Evolutionary conservation across 2,888 invertebrate genomes (phyloP).

Genomic region (Proisotoma minuta): DNA sequence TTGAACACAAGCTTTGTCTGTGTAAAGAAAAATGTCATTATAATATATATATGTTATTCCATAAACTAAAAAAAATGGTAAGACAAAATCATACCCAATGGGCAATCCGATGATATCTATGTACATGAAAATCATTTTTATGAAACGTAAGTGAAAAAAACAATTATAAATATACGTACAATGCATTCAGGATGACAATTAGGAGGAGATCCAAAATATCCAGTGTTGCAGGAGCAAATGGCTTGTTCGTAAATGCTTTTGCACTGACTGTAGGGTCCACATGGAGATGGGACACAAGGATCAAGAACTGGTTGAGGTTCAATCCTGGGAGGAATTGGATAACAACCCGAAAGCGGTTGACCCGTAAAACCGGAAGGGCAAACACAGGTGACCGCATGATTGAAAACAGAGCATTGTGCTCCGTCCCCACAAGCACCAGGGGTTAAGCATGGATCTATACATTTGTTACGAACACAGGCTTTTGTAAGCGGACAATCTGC

Average conservation of each 20-base stretch:
- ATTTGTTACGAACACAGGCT: constrained; percentile 34
- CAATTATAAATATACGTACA: constrained; percentile 51
- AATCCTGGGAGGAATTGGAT: constrained; percentile 50
- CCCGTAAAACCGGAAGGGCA: constrained; percentile 65
- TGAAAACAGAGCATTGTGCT: constrained; percentile 72
- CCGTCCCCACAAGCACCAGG: constrained; percentile 78
- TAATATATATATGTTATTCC: constrained; percentile 10
- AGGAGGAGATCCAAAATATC: constrained; percentile 61
- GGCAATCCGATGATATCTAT: not conserved
- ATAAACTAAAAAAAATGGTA: not conserved
- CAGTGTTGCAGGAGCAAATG: constrained; percentile 77
- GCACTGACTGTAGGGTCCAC: constrained; percentile 51
- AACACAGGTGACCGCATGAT: constrained; percentile 61
- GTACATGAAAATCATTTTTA: not conserved
- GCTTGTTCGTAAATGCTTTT: constrained; percentile 55
- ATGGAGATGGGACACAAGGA: constrained; percentile 73
- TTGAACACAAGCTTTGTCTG: constrained; percentile 76
- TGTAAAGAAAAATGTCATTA: constrained; percentile 65
- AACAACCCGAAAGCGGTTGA: constrained; percentile 77
- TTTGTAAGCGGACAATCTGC: constrained; percentile 28
- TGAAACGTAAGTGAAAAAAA: not conserved
- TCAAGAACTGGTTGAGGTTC: constrained; percentile 21
- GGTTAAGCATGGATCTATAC: constrained; percentile 29
- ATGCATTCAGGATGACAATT: constrained; percentile 76
- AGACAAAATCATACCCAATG: not conserved